Conservation (phyloP, 2,888 invertebrate genomes). For the Kuschelorhynchus macadamiae region DNA sequence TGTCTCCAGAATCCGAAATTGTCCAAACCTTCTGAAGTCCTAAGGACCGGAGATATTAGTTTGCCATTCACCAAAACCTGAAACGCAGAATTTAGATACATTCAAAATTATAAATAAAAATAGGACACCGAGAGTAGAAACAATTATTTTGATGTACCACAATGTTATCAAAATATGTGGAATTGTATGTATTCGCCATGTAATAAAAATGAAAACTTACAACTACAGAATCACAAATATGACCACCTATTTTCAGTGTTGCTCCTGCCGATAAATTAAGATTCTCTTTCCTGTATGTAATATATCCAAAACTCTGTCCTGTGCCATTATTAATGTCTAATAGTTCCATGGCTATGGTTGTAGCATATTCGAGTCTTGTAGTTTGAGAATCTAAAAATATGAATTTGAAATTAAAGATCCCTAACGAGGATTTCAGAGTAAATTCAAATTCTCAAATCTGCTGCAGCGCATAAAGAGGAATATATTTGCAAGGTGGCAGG, state of each 20-base stretch:
- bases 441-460: no score
- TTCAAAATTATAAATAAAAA: no score
- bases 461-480: no score
- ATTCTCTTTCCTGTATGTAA: slow-evolving; percentile 68
- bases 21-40: slow-evolving; percentile 58
- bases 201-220: no score
- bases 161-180: no score
- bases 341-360: slow-evolving; percentile 60
- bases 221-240: slow-evolving; percentile 69
- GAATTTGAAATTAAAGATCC: neutral
- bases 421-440: no score
- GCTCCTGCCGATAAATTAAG: slow-evolving; percentile 57
- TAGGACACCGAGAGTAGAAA: no score
- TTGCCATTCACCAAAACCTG: slow-evolving; percentile 67
- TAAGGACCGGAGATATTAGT: slow-evolving; percentile 61
- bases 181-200: no score
- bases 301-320: slow-evolving; percentile 73
- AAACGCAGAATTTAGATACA: slow-evolving; percentile 54
- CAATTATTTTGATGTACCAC: no score
- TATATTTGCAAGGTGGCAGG: no score
- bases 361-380: slow-evolving; percentile 57
- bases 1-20: slow-evolving; percentile 68
- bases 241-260: slow-evolving; percentile 61
- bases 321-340: slow-evolving; percentile 65
- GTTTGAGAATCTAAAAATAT: slow-evolving; percentile 36